Base-by-base conservation (phyloP, 1,140 invertebrate species). In the Macrotrachela quadricornifera region DNA sequence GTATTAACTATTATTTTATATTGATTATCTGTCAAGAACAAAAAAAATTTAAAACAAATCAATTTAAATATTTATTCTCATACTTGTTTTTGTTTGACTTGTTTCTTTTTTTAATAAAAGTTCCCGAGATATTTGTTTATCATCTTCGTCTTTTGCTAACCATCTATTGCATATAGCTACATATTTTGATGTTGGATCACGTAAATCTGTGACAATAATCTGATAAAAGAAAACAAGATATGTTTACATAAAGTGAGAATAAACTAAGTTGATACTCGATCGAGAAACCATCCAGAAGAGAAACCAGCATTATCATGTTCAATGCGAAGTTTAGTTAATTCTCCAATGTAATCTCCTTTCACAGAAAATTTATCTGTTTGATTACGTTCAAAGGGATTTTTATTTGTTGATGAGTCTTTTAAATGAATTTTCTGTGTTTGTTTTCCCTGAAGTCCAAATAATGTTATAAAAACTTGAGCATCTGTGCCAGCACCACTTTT, bases 1-100 rank as follows among this genome's bases (percentile, higher is more conserved):
- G 71, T 73, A 59, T 59, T 71, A 10, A 73, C 65, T 8, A 62
- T 65, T 45, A 73, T 61, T 57, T 68, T 69, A 58, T 72, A 73
- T 44, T 16, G 38, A 42, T 9, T 53, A 10, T 51, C 50, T 18
- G n/a, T n/a, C n/a, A n/a, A 45, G 4, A 37, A 15, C n/a, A 54
- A 14, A 61, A 59, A 45, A 45, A 12, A 3, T 45, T 18, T 2
- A 17, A 1, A 45, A 15, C 14, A 44, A 10, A 44, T 16, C 43
- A 44, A 9, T 44, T 15, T 44, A 15, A 45, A 10, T 15, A 4
- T 60, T 40, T 15, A 13, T 43, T 14, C 1, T n/a, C 50, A 55
- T 56, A 71, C 67, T 60, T 63, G 64, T 67, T 53, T 62, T 61
- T 17, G 61, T 57, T 37, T 64, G 62, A 48, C 65, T 58, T 18